These are phyloP conservation scores for Panurus biarmicus DNA, from an alignment of 2,113 vertebrate genomes.

Conservation along the genomic window DNA sequence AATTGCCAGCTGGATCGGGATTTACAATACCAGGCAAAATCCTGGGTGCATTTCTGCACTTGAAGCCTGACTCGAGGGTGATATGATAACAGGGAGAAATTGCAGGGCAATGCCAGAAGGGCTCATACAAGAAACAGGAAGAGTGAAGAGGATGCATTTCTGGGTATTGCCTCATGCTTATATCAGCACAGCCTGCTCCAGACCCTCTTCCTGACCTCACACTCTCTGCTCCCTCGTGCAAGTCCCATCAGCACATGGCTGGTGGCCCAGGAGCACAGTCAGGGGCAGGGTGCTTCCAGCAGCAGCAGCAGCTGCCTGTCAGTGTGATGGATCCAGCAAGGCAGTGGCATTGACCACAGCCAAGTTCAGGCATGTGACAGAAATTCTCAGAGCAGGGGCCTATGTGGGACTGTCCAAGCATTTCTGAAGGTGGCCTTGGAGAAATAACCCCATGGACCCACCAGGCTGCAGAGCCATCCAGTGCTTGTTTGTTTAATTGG, in stretches of 20 bases:
- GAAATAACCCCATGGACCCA: background rate
- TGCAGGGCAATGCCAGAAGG: background rate
- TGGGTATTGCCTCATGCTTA: background rate
- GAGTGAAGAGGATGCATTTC: background rate
- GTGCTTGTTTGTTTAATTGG: background rate
- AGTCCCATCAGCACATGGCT: background rate
- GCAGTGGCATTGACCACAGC: background rate
- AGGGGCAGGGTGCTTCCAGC: background rate
- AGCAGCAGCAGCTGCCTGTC: background rate
- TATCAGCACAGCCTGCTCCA: background rate
- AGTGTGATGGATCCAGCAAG: background rate
- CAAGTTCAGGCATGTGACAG: fast-evolving
- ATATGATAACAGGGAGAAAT: background rate
- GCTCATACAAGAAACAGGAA: background rate
- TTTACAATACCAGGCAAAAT: background rate
- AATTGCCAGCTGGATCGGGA: background rate
- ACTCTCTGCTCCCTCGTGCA: fast-evolving
- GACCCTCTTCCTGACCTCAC: background rate
- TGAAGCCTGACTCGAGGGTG: background rate
- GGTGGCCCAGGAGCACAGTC: background rate
- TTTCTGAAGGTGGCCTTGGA: background rate
- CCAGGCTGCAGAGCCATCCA: fast-evolving
- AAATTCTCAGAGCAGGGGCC: background rate
- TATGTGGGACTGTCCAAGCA: fast-evolving
- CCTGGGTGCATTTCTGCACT: background rate